phyloP scores from a whole-genome alignment of 2,797 vertebrate genomes.

The Acestrorhynchus altus region DNA sequence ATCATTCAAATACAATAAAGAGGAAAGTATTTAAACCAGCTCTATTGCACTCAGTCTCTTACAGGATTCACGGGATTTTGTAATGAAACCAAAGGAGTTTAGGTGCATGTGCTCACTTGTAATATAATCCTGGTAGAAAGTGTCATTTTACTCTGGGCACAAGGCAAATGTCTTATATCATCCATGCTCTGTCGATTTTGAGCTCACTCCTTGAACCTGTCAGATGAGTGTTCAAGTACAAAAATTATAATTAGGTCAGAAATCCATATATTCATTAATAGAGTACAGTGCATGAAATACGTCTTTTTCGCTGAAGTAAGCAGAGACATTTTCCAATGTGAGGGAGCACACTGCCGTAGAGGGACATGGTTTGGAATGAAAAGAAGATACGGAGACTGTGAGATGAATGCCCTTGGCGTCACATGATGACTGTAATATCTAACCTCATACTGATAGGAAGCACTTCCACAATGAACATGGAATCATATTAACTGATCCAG shows the following conservation, averaged over 20 bases:
- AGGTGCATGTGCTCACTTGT: no score
- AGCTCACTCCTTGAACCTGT: neutral
- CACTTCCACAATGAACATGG: constrained; percentile 8
- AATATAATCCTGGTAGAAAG: no score
- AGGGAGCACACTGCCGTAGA: neutral
- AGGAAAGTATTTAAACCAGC: no score
- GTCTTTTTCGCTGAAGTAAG: constrained; percentile 20
- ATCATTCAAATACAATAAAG: no score
- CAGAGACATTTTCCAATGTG: neutral
- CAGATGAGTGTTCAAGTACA: neutral
- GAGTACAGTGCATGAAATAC: neutral
- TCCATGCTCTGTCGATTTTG: neutral
- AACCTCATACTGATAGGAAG: constrained; percentile 13
- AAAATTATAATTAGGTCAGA: neutral
- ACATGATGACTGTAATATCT: constrained; percentile 21
- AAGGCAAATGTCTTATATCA: neutral
- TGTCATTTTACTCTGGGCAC: neutral
- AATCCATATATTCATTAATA: constrained; percentile 11
- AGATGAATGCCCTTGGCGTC: constrained; percentile 25
- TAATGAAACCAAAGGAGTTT: no score
- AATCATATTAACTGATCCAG: constrained; percentile 16
- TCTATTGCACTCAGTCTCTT: no score
- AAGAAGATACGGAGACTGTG: neutral
- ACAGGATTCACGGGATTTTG: no score
- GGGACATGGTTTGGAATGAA: constrained; percentile 14